A percentile compares a stretch with the other conserved stretches of the same genome.
These are phyloP conservation scores for Zingel zingel DNA, from an alignment of 2,113 vertebrate genomes.

Conservation along the genomic window DNA sequence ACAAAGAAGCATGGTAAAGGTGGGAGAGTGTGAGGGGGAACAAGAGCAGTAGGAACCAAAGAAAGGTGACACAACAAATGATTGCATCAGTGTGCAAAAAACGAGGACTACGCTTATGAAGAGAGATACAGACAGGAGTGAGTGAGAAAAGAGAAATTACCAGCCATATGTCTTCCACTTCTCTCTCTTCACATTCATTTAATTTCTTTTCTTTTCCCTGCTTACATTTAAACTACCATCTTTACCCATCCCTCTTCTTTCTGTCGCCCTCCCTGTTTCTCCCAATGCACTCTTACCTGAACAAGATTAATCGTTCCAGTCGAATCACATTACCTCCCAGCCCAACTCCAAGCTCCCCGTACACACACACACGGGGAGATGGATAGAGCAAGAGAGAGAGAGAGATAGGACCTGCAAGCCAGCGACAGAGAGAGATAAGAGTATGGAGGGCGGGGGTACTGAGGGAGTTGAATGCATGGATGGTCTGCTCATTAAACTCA, in stretches of 20 bases:
- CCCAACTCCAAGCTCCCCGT: constrained; percentile 56
- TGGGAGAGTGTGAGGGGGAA: neutral
- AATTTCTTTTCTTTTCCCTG: constrained; percentile 17
- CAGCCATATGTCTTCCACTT: constrained; percentile 34
- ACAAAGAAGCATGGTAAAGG: neutral
- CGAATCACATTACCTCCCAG: constrained; percentile 81
- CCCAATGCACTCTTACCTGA: constrained; percentile 79
- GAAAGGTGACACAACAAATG: constrained; percentile 39
- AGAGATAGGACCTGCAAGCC: constrained; percentile 16
- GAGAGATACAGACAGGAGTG: constrained; percentile 18
- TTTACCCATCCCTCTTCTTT: constrained; percentile 63
- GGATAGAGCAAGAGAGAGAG: constrained; percentile 1
- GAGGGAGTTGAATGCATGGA: constrained; percentile 73
- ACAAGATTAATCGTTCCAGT: constrained; percentile 85
- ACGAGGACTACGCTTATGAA: constrained; percentile 2
- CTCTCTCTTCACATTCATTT: constrained; percentile 21
- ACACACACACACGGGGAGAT: constrained; percentile 16
- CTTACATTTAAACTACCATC: constrained; percentile 63
- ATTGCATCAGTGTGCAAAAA: constrained; percentile 15
- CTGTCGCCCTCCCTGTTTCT: constrained; percentile 64
- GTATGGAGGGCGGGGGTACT: constrained; percentile 40
- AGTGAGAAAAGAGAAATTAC: constrained; percentile 36
- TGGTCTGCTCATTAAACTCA: constrained; percentile 82
- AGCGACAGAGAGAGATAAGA: constrained; percentile 39
- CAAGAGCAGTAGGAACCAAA: neutral